A percentile compares a stretch with the other conserved stretches of the same genome.
Conservation (phyloP, 1,140 invertebrate genomes). For the Holotrichia oblita region DNA sequence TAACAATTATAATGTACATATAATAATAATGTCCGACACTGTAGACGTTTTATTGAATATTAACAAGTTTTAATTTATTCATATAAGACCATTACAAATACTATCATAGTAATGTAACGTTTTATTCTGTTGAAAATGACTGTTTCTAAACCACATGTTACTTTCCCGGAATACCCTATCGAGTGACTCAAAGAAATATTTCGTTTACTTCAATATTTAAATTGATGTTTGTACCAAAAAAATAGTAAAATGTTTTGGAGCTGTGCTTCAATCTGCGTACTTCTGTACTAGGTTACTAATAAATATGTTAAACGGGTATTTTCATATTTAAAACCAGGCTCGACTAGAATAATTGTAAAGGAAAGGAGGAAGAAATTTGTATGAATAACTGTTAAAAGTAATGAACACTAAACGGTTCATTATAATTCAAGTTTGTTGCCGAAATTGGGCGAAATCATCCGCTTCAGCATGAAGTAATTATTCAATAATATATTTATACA, state of each 20-base stretch:
- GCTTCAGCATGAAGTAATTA: not conserved
- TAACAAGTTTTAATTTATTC: constrained; percentile 35
- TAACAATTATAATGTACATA: constrained; percentile 24
- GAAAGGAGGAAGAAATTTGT: not conserved
- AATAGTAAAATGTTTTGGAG: too few species aligned
- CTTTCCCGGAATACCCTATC: not conserved
- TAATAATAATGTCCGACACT: constrained; percentile 24
- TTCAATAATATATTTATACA: constrained; percentile 5
- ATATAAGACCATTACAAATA: constrained; percentile 22
- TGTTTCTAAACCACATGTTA: not conserved
- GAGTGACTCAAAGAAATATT: too few species aligned
- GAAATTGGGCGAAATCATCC: not conserved
- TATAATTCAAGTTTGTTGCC: not conserved
- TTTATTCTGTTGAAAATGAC: not conserved
- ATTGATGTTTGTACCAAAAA: too few species aligned
- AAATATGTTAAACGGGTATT: too few species aligned
- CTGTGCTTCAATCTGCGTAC: too few species aligned
- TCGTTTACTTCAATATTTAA: too few species aligned
- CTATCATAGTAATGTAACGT: constrained; percentile 37
- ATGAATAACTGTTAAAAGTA: not conserved
- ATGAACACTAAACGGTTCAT: constrained; percentile 1
- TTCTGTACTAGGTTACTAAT: too few species aligned
- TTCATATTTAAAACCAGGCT: too few species aligned
- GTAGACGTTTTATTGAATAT: constrained; percentile 31
- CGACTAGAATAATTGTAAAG: too few species aligned